Conservation (phyloP, 2,797 vertebrate species). For the Manis pentadactyla region DNA sequence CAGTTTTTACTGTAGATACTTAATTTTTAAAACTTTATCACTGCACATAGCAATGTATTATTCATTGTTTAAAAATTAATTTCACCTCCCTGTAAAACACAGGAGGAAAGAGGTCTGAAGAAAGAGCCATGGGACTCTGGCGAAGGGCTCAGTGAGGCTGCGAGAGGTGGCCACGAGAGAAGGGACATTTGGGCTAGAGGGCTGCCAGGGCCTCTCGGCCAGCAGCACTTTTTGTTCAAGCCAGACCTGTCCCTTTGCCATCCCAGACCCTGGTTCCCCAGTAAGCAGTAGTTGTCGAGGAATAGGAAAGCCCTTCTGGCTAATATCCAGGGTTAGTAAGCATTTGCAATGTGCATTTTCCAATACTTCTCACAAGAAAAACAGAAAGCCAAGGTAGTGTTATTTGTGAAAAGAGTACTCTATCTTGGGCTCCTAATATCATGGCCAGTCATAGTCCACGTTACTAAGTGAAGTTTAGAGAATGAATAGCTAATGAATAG, state of each 20-base stretch:
- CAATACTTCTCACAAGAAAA: not conserved
- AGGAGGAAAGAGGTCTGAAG: not conserved
- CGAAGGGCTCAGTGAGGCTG: not conserved
- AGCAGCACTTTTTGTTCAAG: not conserved
- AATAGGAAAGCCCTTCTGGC: not conserved
- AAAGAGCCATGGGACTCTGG: not conserved
- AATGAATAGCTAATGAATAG: not conserved
- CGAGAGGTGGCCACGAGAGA: not conserved
- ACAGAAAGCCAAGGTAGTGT: not conserved
- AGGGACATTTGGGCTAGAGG: not conserved
- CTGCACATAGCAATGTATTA: not conserved
- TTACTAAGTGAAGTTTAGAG: not conserved
- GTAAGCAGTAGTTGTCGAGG: slow-evolving; percentile 5
- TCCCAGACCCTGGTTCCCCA: not conserved
- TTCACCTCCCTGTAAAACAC: not conserved
- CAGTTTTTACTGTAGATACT: not conserved
- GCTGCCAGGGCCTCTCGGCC: not conserved
- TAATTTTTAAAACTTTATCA: not conserved
- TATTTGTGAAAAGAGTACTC: not conserved
- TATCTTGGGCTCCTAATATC: not conserved
- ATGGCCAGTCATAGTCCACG: not conserved
- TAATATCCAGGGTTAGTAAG: not conserved
- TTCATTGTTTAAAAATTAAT: not conserved
- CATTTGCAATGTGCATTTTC: not conserved
- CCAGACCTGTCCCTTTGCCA: not conserved